Evolutionary conservation across 1,140 invertebrate genomes (phyloP).

Genomic region (Carposina sasakii): DNA sequence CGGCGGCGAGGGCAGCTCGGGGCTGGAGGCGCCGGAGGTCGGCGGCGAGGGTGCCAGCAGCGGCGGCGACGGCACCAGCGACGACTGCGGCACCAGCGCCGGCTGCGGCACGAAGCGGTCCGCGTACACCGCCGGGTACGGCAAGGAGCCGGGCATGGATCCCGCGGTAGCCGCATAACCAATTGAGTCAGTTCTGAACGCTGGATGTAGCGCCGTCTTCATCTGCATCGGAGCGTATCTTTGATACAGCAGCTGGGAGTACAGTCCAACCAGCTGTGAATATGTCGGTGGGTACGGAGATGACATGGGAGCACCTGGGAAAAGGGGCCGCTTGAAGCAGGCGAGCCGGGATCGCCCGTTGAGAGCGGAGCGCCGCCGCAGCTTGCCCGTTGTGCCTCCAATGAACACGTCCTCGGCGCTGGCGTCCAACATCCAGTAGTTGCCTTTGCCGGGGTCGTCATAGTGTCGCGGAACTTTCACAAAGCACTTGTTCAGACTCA

Average conservation of each 20-base stretch:
- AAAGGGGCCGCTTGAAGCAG: constrained; percentile 84
- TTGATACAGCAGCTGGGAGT: constrained; percentile 68
- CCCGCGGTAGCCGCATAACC: too few species aligned
- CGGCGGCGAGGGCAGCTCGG: constrained; percentile 49
- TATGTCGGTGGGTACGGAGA: constrained; percentile 68
- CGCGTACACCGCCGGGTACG: constrained; percentile 46
- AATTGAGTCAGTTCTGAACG: constrained; percentile 42
- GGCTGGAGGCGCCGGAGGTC: constrained; percentile 50
- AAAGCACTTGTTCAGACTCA: constrained; percentile 99
- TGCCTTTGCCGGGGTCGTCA: constrained; percentile 95
- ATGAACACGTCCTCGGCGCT: constrained; percentile 98
- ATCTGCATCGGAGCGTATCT: constrained; percentile 62
- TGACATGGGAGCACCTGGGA: constrained; percentile 69
- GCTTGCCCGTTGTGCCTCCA: constrained; percentile 96
- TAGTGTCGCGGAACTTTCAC: constrained; percentile 96
- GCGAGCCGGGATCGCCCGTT: constrained; percentile 88
- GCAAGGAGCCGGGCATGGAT: constrained; percentile 30
- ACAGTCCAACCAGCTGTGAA: constrained; percentile 59
- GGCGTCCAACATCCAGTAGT: constrained; percentile 97
- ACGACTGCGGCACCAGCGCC: constrained; percentile 31
- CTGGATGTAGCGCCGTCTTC: constrained; percentile 56
- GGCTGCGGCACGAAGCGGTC: constrained; percentile 47
- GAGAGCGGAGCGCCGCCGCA: constrained; percentile 89
- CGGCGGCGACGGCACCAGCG: constrained; percentile 42
- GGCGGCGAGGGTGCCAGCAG: constrained; percentile 45